Evolutionary conservation across 2,113 vertebrate genomes (phyloP), one percentile per base, ranked within the genome.

Genomic region (Scalopus aquaticus): DNA sequence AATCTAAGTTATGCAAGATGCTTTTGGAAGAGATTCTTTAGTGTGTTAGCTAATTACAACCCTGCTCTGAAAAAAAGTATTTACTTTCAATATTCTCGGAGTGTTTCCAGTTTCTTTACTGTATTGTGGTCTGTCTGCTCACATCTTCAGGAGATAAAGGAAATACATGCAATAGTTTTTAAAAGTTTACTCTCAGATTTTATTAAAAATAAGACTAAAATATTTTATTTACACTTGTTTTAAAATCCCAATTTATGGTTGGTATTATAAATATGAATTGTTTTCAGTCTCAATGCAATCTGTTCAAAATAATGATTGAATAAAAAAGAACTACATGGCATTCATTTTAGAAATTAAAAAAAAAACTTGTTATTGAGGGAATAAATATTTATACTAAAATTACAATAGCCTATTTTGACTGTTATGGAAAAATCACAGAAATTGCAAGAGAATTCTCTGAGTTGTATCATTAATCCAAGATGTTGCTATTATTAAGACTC

Each of bases 11-110:
- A 84, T 91, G 83, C 79, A 96, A 93, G 65, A 90, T 67, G 51
- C 51, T 92, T 76, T 90, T 79, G 67, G 56, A 93, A 91, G 54
- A n/a, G 95, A 77, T 89, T 89, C 35, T 97, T 95, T 54, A 86
- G 65, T 73, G 76, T 95, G 72, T 79, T 90, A 87, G 39, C 80
- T 96, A 94, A 96, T 94, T 96, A 81, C 42, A 96, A 85, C 19
- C 24, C 46, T 90, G 42, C 46, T 67, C 73, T 82, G 13, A 77
- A 79, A 62, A 93, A 88, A 72, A 86, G 37, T 73, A 65, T 90
- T 89, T 95, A 56, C 73, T 88, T 83, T 44, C 17, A 72, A 93
- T 80, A 51, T 56, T 73, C 12, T 84, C 95, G 91, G 87, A 95
- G 20, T 30, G 84, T 85, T 70, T 69, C 82, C 96, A 96, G 24